phyloP scores from a whole-genome alignment of 2,797 vertebrate species.

The Erpetoichthys calabaricus region DNA sequence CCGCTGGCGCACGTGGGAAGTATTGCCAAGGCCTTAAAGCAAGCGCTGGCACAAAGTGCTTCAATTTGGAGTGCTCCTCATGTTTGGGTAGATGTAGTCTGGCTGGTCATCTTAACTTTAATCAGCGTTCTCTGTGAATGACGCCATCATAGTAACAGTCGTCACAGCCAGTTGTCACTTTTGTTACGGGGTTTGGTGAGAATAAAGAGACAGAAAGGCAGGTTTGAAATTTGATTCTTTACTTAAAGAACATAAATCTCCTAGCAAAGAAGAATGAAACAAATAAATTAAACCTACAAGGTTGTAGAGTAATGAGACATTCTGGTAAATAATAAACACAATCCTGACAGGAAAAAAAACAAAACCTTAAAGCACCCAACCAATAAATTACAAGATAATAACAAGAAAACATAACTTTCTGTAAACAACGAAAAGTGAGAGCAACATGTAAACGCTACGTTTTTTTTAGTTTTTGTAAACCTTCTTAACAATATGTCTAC shows the following conservation, averaged over 20 bases:
- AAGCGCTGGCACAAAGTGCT: too few species aligned
- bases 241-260: constrained; percentile 50
- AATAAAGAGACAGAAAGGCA: neutral
- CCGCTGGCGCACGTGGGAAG: too few species aligned
- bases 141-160: too few species aligned
- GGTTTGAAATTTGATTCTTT: constrained; percentile 31
- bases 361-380: constrained; percentile 22
- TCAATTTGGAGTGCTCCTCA: too few species aligned
- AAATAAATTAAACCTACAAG: constrained; percentile 40
- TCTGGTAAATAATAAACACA: constrained; percentile 27
- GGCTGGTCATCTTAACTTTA: too few species aligned
- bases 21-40: too few species aligned
- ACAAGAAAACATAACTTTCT: constrained; percentile 17
- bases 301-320: constrained; percentile 27
- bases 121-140: too few species aligned
- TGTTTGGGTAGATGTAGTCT: too few species aligned
- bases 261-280: constrained; percentile 26
- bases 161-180: too few species aligned
- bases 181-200: too few species aligned
- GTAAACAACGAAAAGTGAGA: constrained; percentile 26
- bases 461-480: constrained; percentile 26
- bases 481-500: constrained; percentile 9
- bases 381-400: constrained; percentile 25
- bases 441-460: constrained; percentile 24
- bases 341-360: constrained; percentile 22